A percentile compares a stretch with the other conserved stretches of the same genome.
Conservation (phyloP, 2,888 invertebrate species). For the Arrhopalites spinosus region DNA sequence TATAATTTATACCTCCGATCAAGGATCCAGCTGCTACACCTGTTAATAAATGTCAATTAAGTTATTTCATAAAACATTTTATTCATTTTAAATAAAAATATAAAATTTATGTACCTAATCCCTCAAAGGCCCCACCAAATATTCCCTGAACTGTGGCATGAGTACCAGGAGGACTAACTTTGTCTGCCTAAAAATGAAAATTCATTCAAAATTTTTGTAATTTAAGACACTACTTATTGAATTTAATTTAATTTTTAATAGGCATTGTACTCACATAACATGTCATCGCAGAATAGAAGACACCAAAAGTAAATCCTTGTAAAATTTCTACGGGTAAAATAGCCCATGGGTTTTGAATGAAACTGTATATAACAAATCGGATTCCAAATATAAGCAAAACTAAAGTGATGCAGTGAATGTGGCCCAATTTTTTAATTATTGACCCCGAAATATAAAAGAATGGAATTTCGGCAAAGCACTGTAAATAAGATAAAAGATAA, state of each 20-base stretch:
- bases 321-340: slow-evolving; percentile 79
- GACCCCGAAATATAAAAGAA: slow-evolving; percentile 80
- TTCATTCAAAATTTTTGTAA: too few relatives aligned
- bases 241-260: too few relatives aligned
- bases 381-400: slow-evolving; percentile 79
- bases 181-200: slow-evolving; percentile 65
- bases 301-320: slow-evolving; percentile 86
- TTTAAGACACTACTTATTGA: too few relatives aligned
- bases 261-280: slow-evolving; percentile 66
- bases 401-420: slow-evolving; percentile 80
- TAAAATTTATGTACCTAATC: slow-evolving; percentile 65
- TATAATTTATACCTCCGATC: too few relatives aligned
- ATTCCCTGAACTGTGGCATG: slow-evolving; percentile 87
- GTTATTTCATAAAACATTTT: too few relatives aligned
- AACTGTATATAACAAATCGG: slow-evolving; percentile 80
- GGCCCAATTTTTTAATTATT: slow-evolving; percentile 78
- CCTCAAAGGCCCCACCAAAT: slow-evolving; percentile 85
- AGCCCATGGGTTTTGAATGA: slow-evolving; percentile 79
- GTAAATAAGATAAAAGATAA: slow-evolving; percentile 58
- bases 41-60: too few relatives aligned
- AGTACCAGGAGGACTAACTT: slow-evolving; percentile 80
- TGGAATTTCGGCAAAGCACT: slow-evolving; percentile 82
- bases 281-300: slow-evolving; percentile 86
- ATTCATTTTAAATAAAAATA: too few relatives aligned
- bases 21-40: slow-evolving; percentile 79